These are phyloP conservation scores for Stenchaetothrips biformis DNA, from an alignment of 2,888 invertebrate species.

Conservation along the genomic window DNA sequence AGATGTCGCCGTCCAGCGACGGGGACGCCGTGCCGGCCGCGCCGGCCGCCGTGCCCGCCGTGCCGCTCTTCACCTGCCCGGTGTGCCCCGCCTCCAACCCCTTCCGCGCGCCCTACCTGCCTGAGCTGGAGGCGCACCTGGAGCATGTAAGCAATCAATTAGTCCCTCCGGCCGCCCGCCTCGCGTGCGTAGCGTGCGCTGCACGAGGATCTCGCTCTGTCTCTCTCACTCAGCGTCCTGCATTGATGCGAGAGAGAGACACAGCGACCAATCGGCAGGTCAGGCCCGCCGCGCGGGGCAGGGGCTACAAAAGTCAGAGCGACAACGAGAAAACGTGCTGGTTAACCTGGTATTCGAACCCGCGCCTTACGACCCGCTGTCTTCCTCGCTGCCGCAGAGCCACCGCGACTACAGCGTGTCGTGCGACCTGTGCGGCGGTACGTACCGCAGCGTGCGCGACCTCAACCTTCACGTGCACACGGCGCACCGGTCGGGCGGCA, in stretches of 20 bases:
- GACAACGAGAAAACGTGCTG: background rate
- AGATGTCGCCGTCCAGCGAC: slow-evolving; percentile 37
- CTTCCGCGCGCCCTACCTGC: background rate
- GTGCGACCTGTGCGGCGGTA: slow-evolving; percentile 67
- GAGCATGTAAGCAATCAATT: background rate
- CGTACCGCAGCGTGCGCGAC: slow-evolving; percentile 67
- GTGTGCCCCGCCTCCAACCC: background rate
- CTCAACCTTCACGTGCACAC: slow-evolving; percentile 65
- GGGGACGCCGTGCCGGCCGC: background rate
- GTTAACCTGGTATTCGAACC: background rate
- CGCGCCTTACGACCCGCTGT: background rate
- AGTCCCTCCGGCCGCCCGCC: no score
- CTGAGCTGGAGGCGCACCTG: slow-evolving; percentile 17
- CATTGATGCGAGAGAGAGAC: no score
- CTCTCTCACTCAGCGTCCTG: no score
- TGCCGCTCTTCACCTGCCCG: slow-evolving; percentile 5
- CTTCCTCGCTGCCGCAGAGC: slow-evolving; percentile 50
- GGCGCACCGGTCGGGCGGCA: slow-evolving; percentile 47
- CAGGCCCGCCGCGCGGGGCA: no score
- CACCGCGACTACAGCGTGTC: slow-evolving; percentile 64
- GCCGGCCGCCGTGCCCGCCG: background rate
- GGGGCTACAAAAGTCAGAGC: no score
- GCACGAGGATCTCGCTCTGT: no score
- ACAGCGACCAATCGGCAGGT: no score
- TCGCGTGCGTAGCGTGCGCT: no score